Conservation (phyloP, 2,113 vertebrate species). For the Labrus mixtus region DNA sequence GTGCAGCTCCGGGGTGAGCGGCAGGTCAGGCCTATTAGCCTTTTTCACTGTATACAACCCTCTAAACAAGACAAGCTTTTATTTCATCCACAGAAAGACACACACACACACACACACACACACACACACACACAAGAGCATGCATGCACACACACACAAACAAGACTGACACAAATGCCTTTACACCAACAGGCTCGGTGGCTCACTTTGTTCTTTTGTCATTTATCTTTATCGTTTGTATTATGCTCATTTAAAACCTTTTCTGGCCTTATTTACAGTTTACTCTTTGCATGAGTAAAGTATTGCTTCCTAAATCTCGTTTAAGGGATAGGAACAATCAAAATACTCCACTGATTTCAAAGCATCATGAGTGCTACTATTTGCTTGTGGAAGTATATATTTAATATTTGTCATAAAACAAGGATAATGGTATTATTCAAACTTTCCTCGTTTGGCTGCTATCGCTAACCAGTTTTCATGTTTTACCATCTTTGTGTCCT, state of each 20-base stretch:
- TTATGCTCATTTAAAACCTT: not conserved
- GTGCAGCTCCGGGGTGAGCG: slow-evolving; percentile 67
- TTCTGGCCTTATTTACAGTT: no score
- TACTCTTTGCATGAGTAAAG: no score
- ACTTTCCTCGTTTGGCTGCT: no score
- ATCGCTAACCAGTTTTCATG: no score
- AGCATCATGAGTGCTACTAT: slow-evolving; percentile 9
- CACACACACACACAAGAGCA: slow-evolving; percentile 38
- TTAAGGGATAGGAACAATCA: no score
- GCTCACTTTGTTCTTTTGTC: not conserved
- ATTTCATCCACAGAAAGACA: slow-evolving; percentile 59
- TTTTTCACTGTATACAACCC: slow-evolving; percentile 71
- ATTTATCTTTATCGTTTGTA: not conserved
- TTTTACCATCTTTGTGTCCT: no score
- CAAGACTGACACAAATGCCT: slow-evolving; percentile 54
- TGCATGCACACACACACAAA: slow-evolving; percentile 16
- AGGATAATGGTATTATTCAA: no score
- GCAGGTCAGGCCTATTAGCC: slow-evolving; percentile 79
- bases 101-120: slow-evolving; percentile 27
- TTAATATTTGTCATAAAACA: no score
- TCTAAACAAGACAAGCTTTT: slow-evolving; percentile 77
- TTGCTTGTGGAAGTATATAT: not conserved
- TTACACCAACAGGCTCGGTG: slow-evolving; percentile 61
- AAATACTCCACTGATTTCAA: not conserved
- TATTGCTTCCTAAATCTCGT: no score